Base-by-base conservation (phyloP, 2,888 invertebrate species). In the Aquatica leii region DNA sequence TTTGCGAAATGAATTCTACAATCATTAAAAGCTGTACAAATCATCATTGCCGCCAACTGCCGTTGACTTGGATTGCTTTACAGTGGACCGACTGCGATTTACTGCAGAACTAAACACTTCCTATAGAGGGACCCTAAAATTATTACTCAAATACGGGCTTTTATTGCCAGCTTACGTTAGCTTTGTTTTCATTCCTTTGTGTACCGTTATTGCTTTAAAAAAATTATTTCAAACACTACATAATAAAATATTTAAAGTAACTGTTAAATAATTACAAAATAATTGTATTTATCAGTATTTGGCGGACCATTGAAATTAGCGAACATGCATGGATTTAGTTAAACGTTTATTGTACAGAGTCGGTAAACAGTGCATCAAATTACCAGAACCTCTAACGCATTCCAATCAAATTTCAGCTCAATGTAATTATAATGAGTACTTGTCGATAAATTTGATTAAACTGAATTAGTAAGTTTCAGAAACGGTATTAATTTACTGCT, bases 11-110 rank as follows among this genome's bases (percentile, higher is more conserved):
- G 70, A 73, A 72, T 73, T 70, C 71, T 57, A 69, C 70, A 72
- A 75, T 76, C 78, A 78, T 79, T 78, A 78, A 79, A 79, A 77
- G 72, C 74, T 71, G 76, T 74, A 77, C 79, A 79, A 79, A 79
- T 79, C 78, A 78, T 76, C 74, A 77, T 78, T 74, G 75, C 74
- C 73, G 72, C 78, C 79, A 78, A 78, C 78, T 79, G 79, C 69
- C 72, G 75, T 76, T 78, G 79, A 79, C 79, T 79, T 74, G 75
- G 77, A 79, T 78, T 77, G 77, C 77, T 73, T 74, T 75, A 74
- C 75, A 74, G 78, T 79, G 77, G 76, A 79, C 77, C 77, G 71
- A 68, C 69, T 65, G 67, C 74, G 72, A 78, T 78, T 77, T 78
- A 78, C 76, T 75, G 73, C 69, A 69, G 71, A 76, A 75, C 76